Evolutionary conservation across 2,888 invertebrate species (phyloP).

Genomic region (Apamea monoglypha): DNA sequence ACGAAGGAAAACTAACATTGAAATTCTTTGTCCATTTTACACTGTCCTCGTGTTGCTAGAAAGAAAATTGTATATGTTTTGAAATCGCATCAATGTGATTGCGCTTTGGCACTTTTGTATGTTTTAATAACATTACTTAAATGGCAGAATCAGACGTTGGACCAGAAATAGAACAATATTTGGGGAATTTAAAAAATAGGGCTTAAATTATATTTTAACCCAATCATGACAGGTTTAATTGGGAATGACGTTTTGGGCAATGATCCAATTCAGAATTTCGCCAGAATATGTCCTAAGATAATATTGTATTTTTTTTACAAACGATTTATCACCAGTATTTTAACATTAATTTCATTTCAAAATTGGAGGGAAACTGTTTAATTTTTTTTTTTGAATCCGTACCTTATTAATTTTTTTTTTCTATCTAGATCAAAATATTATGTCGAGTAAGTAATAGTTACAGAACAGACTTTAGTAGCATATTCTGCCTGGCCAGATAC

Average conservation of each 20-base stretch:
- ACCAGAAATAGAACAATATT: not conserved
- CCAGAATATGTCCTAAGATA: conserved; percentile 14
- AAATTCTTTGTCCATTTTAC: conserved; percentile 30
- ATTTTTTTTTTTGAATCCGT: not conserved
- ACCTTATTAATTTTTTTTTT: not conserved
- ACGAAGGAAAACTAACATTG: conserved; percentile 25
- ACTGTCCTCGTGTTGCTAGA: not conserved
- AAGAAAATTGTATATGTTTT: conserved; percentile 3
- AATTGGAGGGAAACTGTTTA: not conserved
- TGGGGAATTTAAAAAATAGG: not conserved
- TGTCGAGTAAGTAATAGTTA: not conserved
- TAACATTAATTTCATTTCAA: not conserved
- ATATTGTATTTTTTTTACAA: not conserved
- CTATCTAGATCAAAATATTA: not conserved
- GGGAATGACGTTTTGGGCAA: conserved; percentile 34
- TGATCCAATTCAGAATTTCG: conserved; percentile 28
- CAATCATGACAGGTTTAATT: conserved; percentile 6
- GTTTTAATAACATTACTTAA: not conserved
- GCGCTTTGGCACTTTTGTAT: not conserved
- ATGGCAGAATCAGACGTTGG: not conserved
- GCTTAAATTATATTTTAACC: conserved; percentile 34
- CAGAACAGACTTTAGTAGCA: not conserved
- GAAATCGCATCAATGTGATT: not conserved
- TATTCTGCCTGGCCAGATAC: not conserved
- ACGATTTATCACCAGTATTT: not conserved